Conservation (phyloP, 2,888 invertebrate genomes). For the Lottia scabra region DNA sequence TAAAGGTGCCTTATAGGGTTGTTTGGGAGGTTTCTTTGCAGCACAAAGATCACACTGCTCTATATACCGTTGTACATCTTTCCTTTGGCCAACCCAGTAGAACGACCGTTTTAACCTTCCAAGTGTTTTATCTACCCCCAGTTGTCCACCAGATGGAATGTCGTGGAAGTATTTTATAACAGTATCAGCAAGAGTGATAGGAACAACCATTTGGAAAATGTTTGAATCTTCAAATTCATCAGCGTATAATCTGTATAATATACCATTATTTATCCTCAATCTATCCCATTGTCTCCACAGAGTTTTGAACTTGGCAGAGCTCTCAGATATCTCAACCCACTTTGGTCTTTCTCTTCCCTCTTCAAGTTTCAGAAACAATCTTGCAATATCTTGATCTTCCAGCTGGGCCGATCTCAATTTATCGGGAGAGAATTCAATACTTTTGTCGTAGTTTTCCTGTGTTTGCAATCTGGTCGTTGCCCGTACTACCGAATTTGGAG, state of each 20-base stretch:
- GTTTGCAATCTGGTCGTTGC: too few relatives aligned
- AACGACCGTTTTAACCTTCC: slow-evolving; percentile 7
- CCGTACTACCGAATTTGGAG: too few relatives aligned
- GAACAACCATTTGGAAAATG: slow-evolving; percentile 5
- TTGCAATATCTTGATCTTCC: too few relatives aligned
- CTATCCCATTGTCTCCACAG: not conserved
- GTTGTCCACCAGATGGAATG: slow-evolving; percentile 15
- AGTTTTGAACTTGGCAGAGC: too few relatives aligned
- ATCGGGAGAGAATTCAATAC: too few relatives aligned
- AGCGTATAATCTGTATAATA: not conserved
- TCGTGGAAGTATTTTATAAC: slow-evolving; percentile 12
- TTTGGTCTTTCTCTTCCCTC: too few relatives aligned
- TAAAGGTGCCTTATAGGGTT: slow-evolving; percentile 8
- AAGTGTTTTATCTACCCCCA: slow-evolving; percentile 10
- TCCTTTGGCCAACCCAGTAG: slow-evolving; percentile 10
- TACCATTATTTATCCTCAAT: not conserved
- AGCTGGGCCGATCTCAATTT: too few relatives aligned
- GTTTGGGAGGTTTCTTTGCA: not conserved
- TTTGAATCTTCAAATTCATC: not conserved
- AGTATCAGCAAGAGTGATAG: not conserved
- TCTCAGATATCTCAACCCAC: too few relatives aligned
- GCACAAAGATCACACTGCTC: not conserved
- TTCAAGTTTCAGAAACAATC: too few relatives aligned
- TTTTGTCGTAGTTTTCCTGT: too few relatives aligned
- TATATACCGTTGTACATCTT: not conserved